Conservation (phyloP, 2,113 vertebrate genomes). For the Telmatochromis bifrenatus region DNA sequence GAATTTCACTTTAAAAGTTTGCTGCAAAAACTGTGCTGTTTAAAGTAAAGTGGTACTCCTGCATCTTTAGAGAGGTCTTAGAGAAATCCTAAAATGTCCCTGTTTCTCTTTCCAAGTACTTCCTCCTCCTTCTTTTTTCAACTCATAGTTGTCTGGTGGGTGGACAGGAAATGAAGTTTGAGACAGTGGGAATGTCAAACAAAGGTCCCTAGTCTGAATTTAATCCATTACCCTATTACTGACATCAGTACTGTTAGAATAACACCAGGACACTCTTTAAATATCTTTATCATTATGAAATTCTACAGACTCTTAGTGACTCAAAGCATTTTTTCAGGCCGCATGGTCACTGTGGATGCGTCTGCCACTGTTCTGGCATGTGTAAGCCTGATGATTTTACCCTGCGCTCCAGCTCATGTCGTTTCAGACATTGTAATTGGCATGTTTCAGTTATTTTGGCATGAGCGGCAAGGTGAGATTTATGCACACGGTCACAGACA, state of each 20-base stretch:
- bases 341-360: neutral
- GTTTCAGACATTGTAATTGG: slow-evolving; percentile 9
- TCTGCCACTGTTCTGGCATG: neutral
- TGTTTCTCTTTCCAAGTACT: neutral
- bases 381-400: neutral
- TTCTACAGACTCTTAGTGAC: neutral
- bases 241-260: neutral
- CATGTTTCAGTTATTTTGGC: slow-evolving; percentile 14
- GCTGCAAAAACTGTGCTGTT: neutral
- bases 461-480: neutral
- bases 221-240: neutral
- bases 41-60: neutral
- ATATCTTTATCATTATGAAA: neutral
- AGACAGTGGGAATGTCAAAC: neutral
- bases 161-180: neutral
- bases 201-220: neutral
- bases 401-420: neutral
- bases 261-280: neutral
- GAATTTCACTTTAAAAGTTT: neutral
- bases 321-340: neutral
- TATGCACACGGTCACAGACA: neutral
- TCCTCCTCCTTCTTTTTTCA: neutral
- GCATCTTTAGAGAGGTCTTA: neutral
- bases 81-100: neutral
- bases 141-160: neutral